Percentiles rank a stretch among this genome's conserved stretches.
phyloP scores from a whole-genome alignment of 1,140 invertebrate species.

The Drosophila repleta region DNA sequence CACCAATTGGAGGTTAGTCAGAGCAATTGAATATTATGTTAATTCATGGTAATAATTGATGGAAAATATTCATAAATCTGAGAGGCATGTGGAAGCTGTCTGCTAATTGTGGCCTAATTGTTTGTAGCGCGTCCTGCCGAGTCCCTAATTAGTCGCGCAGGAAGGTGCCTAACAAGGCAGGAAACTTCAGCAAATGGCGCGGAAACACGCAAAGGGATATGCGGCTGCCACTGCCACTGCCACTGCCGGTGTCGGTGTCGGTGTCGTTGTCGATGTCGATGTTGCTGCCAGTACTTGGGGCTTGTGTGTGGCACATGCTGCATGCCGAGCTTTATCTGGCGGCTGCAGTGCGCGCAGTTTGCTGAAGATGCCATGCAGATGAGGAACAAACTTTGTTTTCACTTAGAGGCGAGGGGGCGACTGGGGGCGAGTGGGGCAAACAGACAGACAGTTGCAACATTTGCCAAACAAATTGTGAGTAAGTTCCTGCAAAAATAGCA shows the following conservation, averaged over 20 bases:
- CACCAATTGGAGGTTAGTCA: too few species aligned
- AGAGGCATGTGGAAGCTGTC: constrained; percentile 2
- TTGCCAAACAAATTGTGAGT: constrained; percentile 77
- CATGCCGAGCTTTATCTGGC: constrained; percentile 43
- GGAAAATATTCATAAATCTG: too few species aligned
- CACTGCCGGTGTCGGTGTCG: background rate
- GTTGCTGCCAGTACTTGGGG: background rate
- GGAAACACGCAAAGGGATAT: constrained; percentile 54
- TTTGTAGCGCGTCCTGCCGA: constrained; percentile 32
- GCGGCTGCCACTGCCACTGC: constrained; percentile 3
- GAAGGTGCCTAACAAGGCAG: constrained; percentile 65
- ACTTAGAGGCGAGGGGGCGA: constrained; percentile 24
- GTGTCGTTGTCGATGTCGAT: constrained; percentile 5
- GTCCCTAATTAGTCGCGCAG: constrained; percentile 59
- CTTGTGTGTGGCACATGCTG: constrained; percentile 35
- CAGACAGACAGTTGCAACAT: constrained; percentile 44
- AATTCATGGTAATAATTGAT: too few species aligned
- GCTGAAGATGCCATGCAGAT: constrained; percentile 30
- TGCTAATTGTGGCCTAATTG: constrained; percentile 51
- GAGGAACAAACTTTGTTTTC: constrained; percentile 49
- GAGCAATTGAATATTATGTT: too few species aligned
- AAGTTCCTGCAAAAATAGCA: constrained; percentile 72
- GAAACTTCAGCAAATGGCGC: constrained; percentile 59
- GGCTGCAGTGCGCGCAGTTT: constrained; percentile 20
- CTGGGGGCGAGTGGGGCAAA: too few species aligned